Conservation (phyloP, 2,797 vertebrate species). For the Bovichtus variegatus region DNA sequence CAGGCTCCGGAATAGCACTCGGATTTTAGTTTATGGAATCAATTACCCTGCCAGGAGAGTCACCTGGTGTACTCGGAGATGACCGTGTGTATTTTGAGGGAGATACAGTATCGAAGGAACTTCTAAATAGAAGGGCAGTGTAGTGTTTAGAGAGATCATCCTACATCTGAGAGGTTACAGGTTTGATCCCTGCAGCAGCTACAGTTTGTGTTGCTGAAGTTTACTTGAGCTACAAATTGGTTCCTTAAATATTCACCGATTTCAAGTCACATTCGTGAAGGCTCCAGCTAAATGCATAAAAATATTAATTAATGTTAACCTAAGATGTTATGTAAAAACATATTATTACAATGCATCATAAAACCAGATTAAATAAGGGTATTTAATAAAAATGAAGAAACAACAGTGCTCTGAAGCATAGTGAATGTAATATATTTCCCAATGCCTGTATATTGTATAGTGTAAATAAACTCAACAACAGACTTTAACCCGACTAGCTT, state of each 20-base stretch:
- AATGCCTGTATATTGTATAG: too few relatives aligned
- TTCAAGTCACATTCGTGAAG: conserved; percentile 1
- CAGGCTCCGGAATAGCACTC: conserved; percentile 40
- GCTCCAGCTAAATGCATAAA: not conserved
- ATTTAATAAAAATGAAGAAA: not conserved
- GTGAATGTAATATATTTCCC: too few relatives aligned
- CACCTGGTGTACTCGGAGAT: conserved; percentile 8
- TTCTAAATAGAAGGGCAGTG: conserved; percentile 11
- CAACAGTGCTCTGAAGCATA: too few relatives aligned
- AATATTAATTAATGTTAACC: conserved; percentile 5
- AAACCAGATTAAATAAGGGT: not conserved
- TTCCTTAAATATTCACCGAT: not conserved
- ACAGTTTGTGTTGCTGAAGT: conserved; percentile 5
- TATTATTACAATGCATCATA: not conserved
- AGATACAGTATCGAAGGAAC: not conserved
- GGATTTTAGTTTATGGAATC: conserved; percentile 43
- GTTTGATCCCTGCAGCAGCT: not conserved
- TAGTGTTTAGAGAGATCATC: not conserved
- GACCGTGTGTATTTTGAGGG: conserved; percentile 35
- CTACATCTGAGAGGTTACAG: not conserved
- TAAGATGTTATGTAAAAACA: not conserved
- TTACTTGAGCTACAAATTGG: not conserved
- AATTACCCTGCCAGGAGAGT: conserved; percentile 32
- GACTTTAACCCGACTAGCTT: too few relatives aligned
- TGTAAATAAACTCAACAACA: too few relatives aligned